These are phyloP conservation scores for Emys orbicularis DNA, from an alignment of 2,797 vertebrate species.

Conservation along the genomic window DNA sequence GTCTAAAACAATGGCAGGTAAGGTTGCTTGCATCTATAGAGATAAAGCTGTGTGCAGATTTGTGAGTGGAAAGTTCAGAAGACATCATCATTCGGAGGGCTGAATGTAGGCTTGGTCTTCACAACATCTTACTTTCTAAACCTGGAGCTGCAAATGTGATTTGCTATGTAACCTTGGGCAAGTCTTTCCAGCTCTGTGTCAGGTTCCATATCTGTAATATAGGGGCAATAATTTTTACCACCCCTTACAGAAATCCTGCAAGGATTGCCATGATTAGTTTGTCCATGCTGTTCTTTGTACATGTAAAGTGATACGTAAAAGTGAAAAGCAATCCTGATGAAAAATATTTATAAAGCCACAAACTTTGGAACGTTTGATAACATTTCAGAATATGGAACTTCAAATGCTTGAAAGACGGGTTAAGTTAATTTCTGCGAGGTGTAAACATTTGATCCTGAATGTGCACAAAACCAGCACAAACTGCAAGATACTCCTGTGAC, in stretches of 20 bases:
- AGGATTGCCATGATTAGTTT: background rate
- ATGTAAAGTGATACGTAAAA: background rate
- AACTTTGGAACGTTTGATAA: background rate
- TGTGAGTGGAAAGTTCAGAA: background rate
- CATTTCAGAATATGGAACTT: background rate
- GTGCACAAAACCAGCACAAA: slow-evolving; percentile 4
- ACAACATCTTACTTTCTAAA: background rate
- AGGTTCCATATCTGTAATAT: background rate
- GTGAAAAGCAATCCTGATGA: background rate
- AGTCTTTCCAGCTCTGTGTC: background rate
- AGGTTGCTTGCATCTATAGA: background rate
- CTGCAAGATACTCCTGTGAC: slow-evolving; percentile 10
- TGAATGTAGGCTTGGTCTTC: background rate
- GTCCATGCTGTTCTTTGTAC: background rate
- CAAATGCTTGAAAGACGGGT: background rate
- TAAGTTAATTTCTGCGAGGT: background rate
- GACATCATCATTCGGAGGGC: background rate
- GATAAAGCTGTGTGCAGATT: background rate
- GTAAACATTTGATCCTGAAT: slow-evolving; percentile 21
- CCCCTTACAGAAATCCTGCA: background rate
- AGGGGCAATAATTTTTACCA: background rate
- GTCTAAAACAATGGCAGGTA: background rate
- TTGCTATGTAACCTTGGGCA: background rate
- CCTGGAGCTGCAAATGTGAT: background rate
- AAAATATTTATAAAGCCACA: background rate